Evolutionary conservation across 1,140 invertebrate genomes (phyloP).

Genomic region (Melanaphis sacchari): DNA sequence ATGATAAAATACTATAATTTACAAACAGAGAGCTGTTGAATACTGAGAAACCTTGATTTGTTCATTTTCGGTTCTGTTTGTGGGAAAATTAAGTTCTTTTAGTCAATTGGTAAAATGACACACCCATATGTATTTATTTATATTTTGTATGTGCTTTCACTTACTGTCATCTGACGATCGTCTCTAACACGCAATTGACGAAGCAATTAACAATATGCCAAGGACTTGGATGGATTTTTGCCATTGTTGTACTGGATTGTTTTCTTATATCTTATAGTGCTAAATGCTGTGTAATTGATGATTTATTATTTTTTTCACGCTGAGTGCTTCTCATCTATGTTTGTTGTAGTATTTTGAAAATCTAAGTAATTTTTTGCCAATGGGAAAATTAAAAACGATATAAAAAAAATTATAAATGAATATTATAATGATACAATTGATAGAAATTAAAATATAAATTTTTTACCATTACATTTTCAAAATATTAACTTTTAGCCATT

Average conservation of each 20-base stretch:
- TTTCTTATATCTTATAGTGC: not conserved
- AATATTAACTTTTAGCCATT: too few relatives aligned
- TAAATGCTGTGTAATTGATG: not conserved
- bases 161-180: conserved; percentile 9
- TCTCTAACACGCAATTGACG: not conserved
- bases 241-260: not conserved
- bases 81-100: conserved; percentile 11
- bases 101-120: conserved; percentile 19
- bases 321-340: not conserved
- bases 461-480: too few relatives aligned
- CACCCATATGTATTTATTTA: conserved; percentile 26
- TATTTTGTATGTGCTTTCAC: conserved; percentile 31
- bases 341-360: not conserved
- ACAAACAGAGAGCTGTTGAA: too few relatives aligned
- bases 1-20: not conserved
- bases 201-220: conserved; percentile 40
- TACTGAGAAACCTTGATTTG: not conserved
- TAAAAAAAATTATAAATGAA: not conserved
- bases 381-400: not conserved
- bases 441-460: not conserved
- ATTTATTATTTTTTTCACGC: not conserved
- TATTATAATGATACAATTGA: not conserved
- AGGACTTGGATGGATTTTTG: not conserved
- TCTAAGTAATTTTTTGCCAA: not conserved
- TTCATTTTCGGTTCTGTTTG: not conserved